Evolutionary conservation across 2,797 vertebrate genomes (phyloP).

Genomic region (Lutjanus argentimaculatus): DNA sequence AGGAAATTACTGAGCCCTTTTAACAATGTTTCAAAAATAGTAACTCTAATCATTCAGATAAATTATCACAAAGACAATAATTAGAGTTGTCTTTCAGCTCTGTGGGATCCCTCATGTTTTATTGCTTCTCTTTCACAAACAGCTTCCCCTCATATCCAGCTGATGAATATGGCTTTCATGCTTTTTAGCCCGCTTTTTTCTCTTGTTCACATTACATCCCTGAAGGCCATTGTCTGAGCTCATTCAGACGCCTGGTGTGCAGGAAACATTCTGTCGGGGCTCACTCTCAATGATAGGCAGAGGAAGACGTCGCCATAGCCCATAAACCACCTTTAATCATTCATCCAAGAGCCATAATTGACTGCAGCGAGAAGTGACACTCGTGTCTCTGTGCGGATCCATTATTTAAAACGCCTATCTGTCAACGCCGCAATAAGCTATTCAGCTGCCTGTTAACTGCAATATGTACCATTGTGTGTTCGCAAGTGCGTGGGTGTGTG

Average conservation of each 20-base stretch:
- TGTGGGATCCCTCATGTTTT: constrained; percentile 20
- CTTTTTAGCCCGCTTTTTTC: constrained; percentile 14
- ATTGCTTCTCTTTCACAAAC: constrained; percentile 38
- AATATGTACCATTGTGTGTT: constrained; percentile 54
- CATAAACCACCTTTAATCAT: constrained; percentile 73
- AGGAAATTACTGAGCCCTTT: neutral
- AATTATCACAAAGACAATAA: constrained; percentile 9
- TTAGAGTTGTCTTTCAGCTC: constrained; percentile 7
- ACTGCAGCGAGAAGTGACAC: constrained; percentile 71
- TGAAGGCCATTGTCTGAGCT: constrained; percentile 50
- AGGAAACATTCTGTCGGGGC: constrained; percentile 52
- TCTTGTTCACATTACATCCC: constrained; percentile 40
- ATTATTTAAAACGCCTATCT: constrained; percentile 72
- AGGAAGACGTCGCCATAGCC: constrained; percentile 46
- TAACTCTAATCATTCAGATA: neutral
- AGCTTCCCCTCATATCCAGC: constrained; percentile 38
- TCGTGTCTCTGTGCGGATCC: constrained; percentile 58
- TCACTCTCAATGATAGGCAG: constrained; percentile 43
- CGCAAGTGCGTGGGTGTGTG: constrained; percentile 28
- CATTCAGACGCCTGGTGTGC: constrained; percentile 49
- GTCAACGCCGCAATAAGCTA: constrained; percentile 51
- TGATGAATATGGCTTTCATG: constrained; percentile 46
- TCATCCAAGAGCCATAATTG: constrained; percentile 70
- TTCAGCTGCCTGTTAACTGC: constrained; percentile 58
- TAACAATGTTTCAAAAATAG: neutral